Percentiles rank a stretch among this genome's conserved stretches.
These are phyloP conservation scores for Brachionus asplanchnoidis DNA, from an alignment of 1,140 invertebrate species.

Conservation along the genomic window DNA sequence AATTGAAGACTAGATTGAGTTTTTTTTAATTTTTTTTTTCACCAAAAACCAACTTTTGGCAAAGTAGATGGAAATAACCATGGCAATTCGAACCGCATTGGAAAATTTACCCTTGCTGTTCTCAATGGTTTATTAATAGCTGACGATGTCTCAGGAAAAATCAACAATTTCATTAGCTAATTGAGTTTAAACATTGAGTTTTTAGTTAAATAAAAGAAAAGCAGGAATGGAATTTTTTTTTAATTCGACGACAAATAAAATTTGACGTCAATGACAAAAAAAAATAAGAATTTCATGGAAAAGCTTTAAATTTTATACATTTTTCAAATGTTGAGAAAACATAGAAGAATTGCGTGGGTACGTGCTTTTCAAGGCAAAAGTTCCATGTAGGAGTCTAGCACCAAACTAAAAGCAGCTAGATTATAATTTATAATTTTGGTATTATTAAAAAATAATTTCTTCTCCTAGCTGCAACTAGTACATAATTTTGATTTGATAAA, in stretches of 20 bases:
- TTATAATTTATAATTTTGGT: slow-evolving; percentile 31
- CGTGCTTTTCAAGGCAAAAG: not conserved
- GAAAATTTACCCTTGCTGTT: not conserved
- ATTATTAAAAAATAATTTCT: not conserved
- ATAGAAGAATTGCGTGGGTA: not conserved
- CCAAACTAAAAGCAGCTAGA: slow-evolving; percentile 11
- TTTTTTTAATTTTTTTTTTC: not conserved
- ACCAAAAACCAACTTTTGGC: not conserved
- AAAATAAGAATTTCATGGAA: not conserved
- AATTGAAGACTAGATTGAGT: not conserved
- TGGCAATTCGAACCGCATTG: not conserved
- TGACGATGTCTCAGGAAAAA: not conserved
- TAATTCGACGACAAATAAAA: not conserved
- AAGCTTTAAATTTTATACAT: not conserved
- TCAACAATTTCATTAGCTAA: slow-evolving; percentile 12
- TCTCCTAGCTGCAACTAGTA: not conserved
- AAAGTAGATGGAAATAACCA: not conserved
- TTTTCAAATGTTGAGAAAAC: not conserved
- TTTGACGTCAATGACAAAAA: not conserved
- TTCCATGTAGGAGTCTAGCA: not conserved
- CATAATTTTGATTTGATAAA: not conserved
- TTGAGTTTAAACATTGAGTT: slow-evolving; percentile 18
- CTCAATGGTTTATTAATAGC: not conserved
- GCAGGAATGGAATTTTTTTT: not conserved
- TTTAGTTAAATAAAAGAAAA: not conserved